phyloP scores from a whole-genome alignment of 2,888 invertebrate species.

The Slavum lentiscoides region DNA sequence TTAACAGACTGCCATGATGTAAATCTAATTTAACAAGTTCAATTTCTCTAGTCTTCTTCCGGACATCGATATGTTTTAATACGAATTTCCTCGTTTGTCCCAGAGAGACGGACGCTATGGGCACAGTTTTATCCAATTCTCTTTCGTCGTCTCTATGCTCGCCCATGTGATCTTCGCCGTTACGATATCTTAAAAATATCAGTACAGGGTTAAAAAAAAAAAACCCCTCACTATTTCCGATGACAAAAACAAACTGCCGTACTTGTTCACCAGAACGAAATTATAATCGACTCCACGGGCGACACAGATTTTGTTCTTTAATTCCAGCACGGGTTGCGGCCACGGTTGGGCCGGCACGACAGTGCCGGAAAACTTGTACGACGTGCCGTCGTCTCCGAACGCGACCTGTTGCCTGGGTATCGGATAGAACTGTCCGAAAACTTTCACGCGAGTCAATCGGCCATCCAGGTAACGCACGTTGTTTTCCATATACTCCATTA shows the following conservation, averaged over 20 bases:
- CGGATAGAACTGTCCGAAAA: constrained; percentile 70
- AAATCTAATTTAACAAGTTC: constrained; percentile 65
- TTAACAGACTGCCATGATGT: constrained; percentile 69
- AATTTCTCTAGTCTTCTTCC: constrained; percentile 63
- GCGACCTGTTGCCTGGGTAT: constrained; percentile 72
- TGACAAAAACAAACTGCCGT: not conserved
- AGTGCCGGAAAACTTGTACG: constrained; percentile 69
- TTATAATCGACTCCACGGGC: constrained; percentile 67
- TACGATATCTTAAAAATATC: constrained; percentile 64
- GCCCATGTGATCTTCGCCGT: constrained; percentile 72
- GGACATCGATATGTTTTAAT: constrained; percentile 66
- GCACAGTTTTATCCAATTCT: constrained; percentile 66
- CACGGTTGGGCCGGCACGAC: constrained; percentile 69
- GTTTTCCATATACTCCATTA: constrained; percentile 65
- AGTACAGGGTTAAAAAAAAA: not conserved
- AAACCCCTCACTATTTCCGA: not conserved
- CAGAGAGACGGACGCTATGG: constrained; percentile 72
- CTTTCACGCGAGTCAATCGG: constrained; percentile 66
- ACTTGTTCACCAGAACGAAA: constrained; percentile 71
- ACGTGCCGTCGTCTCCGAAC: constrained; percentile 69
- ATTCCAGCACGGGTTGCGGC: constrained; percentile 63
- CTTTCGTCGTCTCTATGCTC: constrained; percentile 74
- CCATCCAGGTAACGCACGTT: constrained; percentile 68
- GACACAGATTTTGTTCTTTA: constrained; percentile 63
- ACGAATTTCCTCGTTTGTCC: constrained; percentile 70